Conservation (phyloP, 2,888 invertebrate species). For the Dynastes tityus region DNA sequence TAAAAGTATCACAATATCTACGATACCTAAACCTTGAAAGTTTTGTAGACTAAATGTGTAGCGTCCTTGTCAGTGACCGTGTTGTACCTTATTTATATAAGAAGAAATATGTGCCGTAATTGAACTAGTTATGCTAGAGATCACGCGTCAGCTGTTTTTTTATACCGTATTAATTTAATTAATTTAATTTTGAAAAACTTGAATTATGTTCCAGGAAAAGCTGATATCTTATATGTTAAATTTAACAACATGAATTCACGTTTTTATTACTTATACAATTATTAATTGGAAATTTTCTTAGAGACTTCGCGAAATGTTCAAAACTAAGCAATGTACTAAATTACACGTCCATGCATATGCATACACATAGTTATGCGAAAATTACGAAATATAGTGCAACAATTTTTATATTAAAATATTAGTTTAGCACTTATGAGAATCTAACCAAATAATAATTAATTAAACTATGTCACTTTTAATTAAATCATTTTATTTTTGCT, state of each 20-base stretch:
- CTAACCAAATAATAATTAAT: background rate
- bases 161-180: background rate
- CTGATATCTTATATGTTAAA: no score
- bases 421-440: background rate
- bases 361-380: background rate
- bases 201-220: no score
- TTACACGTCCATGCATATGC: background rate
- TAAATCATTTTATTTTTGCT: background rate
- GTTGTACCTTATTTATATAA: constrained; percentile 26
- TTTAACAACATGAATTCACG: no score
- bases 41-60: constrained; percentile 18
- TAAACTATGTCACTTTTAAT: background rate
- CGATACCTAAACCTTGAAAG: constrained; percentile 24
- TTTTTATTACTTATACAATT: no score
- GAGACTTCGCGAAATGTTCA: no score
- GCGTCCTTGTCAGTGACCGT: constrained; percentile 41
- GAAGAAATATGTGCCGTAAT: background rate
- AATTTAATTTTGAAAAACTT: background rate
- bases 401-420: background rate
- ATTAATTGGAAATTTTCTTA: no score
- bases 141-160: background rate
- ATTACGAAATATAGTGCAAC: background rate
- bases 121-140: background rate
- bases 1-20: constrained; percentile 13
- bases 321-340: no score